phyloP scores from a whole-genome alignment of 1,140 invertebrate genomes.

The Formica exsecta region DNA sequence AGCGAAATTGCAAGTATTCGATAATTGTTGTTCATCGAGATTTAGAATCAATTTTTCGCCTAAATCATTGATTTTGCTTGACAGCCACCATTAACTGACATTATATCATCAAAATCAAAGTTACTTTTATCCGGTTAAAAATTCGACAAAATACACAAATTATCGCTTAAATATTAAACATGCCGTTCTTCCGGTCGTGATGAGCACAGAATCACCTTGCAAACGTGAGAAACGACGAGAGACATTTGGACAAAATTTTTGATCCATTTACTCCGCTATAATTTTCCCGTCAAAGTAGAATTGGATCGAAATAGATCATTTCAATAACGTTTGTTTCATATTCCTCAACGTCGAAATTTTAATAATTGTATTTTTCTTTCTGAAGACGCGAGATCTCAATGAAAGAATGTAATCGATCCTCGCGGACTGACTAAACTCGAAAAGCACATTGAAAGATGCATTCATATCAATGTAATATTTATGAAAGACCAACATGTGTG shows the following conservation, averaged over 20 bases:
- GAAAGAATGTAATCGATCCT: slow-evolving; percentile 46
- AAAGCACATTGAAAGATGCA: neutral
- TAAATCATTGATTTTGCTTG: slow-evolving; percentile 33
- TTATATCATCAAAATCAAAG: neutral
- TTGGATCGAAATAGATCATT: neutral
- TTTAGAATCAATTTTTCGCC: slow-evolving; percentile 10
- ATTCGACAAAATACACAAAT: neutral
- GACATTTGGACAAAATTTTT: slow-evolving; percentile 36
- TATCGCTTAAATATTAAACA: neutral
- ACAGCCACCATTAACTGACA: too few species aligned
- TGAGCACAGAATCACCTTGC: neutral
- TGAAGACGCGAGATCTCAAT: neutral
- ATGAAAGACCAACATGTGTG: neutral
- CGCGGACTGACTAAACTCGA: slow-evolving; percentile 14
- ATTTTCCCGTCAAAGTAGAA: neutral
- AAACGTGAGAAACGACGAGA: slow-evolving; percentile 44
- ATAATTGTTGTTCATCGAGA: slow-evolving; percentile 7
- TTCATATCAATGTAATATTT: slow-evolving; percentile 27
- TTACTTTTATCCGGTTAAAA: neutral
- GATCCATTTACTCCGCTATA: neutral
- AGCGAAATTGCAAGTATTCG: slow-evolving; percentile 10
- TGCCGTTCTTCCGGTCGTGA: slow-evolving; percentile 17
- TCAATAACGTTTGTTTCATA: neutral
- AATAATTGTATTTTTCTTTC: neutral
- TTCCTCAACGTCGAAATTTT: neutral